Percentiles rank a stretch among this genome's conserved stretches.
Conservation (phyloP, 2,888 invertebrate genomes). For the Caenorhabditis sp. region DNA sequence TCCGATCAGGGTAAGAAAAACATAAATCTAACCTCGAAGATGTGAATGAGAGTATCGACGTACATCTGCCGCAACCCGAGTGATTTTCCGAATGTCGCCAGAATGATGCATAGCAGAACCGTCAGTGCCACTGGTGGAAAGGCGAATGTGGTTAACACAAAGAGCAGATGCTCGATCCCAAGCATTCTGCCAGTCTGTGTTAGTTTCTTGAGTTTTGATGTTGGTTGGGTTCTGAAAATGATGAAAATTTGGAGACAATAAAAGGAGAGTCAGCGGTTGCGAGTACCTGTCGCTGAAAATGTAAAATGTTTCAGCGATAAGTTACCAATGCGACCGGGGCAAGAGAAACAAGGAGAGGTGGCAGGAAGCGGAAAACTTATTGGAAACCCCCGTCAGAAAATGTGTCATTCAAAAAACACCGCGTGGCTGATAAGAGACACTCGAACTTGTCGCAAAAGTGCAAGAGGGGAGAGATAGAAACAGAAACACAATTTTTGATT, state of each 20-base stretch:
- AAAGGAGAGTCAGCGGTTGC: background rate
- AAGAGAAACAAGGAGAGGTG: background rate
- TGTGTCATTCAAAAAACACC: slow-evolving; percentile 47
- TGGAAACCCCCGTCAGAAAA: slow-evolving; percentile 8
- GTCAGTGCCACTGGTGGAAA: slow-evolving; percentile 84
- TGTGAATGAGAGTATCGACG: slow-evolving; percentile 90
- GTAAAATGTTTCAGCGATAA: slow-evolving; percentile 22
- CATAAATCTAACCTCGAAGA: slow-evolving; percentile 91
- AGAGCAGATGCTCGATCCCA: slow-evolving; percentile 71
- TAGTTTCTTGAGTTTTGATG: slow-evolving; percentile 5
- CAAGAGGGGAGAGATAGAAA: slow-evolving; percentile 13
- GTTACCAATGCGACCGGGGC: slow-evolving; percentile 17
- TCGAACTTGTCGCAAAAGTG: slow-evolving; percentile 48
- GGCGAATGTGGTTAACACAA: slow-evolving; percentile 69
- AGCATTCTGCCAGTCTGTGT: slow-evolving; percentile 48
- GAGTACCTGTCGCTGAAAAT: slow-evolving; percentile 25
- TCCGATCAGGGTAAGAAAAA: background rate
- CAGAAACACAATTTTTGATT: slow-evolving; percentile 6
- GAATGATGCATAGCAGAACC: slow-evolving; percentile 86
- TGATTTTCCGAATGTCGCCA: slow-evolving; percentile 95
- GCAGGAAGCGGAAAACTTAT: background rate
- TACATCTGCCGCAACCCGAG: slow-evolving; percentile 93
- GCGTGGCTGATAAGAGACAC: slow-evolving; percentile 42
- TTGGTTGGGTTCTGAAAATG: slow-evolving; percentile 35
- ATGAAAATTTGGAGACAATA: background rate